Evolutionary conservation across 2,113 vertebrate genomes (phyloP), one percentile per base, ranked within the genome.

Genomic region (Apodemus speciosus): DNA sequence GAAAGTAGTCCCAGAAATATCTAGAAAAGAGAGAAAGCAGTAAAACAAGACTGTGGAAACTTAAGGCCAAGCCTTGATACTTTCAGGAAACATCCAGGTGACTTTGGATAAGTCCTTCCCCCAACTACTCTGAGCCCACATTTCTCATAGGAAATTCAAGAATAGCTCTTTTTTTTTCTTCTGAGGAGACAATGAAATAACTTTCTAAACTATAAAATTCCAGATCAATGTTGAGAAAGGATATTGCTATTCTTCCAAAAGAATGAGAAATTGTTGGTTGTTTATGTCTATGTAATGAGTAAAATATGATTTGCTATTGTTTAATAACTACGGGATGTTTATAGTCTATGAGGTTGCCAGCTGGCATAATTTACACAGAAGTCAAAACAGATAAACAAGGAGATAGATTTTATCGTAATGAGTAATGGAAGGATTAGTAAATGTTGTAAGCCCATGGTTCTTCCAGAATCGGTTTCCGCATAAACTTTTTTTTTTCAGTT

Each of bases 241-340:
- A 11, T 75, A 92, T 95, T 91, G 32, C 73, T 89, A 20, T 73
- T 95, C 62, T 95, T 69, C 64, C 87, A 95, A 71, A 56, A 94
- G 40, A 93, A 92, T 73, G 93, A 95, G 62, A 32, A 87, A 79
- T 38, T 40, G 9, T 85, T 94, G 32, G 9, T 66, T 95, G 43
- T 93, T 96, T 96, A 94, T 95, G 87, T 96, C 83, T 79, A 58
- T 95, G 88, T 93, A 85, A 93, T 80, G 68, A 85, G 16, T 93
- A 93, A 94, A 92, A 90, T 92, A 95, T 88, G 43, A 79, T 91
- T 92, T 94, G 89, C 93, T 94, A 85, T 92, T 96, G 88, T 80
- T 97, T 95, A 94, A 94, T 95, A 95, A 58, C 90, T 95, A 80
- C 95, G 89, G 83, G 90, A 96, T 96, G 90, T 95, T 92, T 96